Base-by-base conservation (phyloP, 2,797 vertebrate species). In the Sebastolobus altivelis region DNA sequence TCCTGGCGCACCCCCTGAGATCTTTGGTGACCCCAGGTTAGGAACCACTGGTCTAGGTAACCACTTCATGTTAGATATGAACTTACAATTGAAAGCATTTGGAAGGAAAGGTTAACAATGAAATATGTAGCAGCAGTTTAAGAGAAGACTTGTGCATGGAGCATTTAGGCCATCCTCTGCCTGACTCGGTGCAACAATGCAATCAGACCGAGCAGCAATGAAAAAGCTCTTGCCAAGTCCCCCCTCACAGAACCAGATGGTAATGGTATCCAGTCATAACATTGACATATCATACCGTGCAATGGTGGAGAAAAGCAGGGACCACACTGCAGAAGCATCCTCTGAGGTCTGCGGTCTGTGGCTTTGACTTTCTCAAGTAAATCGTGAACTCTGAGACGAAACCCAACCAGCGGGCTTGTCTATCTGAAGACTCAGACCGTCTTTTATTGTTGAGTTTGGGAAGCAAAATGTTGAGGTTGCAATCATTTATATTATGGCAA, bases 1-100 rank as follows among this genome's bases (percentile, higher is more conserved):
- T 20, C 46, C 46, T 49, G 46, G 46, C 8, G 4, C 18, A 49
- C 18, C 46, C 46, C 46, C 46, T 49, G 46, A 20, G 46, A 49
- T 49, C 46, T 49, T 49, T 49, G 46, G 18, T 20, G 46, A 49
- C 18, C 46, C 46, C 46, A 49, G 46, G 18, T 49, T 49, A 16
- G 46, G 18, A 49, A 20, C 46, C 46, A 8, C 46, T 7, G 37
- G 99, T 49, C 94, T 99, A 89, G 98, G 98, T 99, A 95, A 92
- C 67, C 27, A 43, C 43, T 69, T 70, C 8, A 35, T 52, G 35
- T 77, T 4, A 38, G 5, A 67, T 38, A 31, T 65, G 2, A 72
- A 40, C 11, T 13, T 46, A 13, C 18, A 11, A 35, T 13, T 25
- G 16, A 27, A 77, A 5, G 4, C 29, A 22, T 67, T 14, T 31